Conservation (phyloP, 1,140 invertebrate genomes). For the Drosophila equinoxialis region DNA sequence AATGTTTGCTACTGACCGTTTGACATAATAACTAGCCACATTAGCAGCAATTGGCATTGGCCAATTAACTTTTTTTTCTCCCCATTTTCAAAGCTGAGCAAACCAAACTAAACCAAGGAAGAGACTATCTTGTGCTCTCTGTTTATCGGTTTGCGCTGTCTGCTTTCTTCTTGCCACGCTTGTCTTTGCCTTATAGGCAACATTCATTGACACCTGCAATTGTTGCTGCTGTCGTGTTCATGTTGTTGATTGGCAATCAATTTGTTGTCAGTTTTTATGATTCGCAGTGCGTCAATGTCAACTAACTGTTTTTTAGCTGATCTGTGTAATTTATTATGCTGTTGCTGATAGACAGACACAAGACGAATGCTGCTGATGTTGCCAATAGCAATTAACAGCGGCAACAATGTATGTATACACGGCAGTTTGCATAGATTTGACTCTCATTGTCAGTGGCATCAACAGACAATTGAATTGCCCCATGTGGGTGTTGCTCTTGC, state of each 20-base stretch:
- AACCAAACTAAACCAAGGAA: neutral
- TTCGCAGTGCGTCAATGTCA: conserved; percentile 77
- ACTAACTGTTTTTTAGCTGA: conserved; percentile 66
- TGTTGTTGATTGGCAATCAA: conserved; percentile 81
- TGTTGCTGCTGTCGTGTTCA: conserved; percentile 71
- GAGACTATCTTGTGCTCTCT: conserved; percentile 1
- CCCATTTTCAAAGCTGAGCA: neutral
- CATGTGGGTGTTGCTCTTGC: conserved; percentile 46
- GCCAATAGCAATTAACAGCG: conserved; percentile 45
- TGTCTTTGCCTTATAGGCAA: conserved; percentile 76
- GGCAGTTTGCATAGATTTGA: conserved; percentile 21
- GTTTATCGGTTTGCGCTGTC: neutral
- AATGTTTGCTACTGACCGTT: conserved; percentile 65
- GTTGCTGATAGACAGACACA: conserved; percentile 28
- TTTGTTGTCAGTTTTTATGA: conserved; percentile 81
- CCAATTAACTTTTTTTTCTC: conserved; percentile 69
- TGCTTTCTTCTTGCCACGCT: conserved; percentile 40
- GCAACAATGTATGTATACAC: conserved; percentile 26
- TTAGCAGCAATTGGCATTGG: conserved; percentile 79
- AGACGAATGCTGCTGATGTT: conserved; percentile 1
- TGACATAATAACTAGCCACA: conserved; percentile 81
- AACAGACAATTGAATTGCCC: conserved; percentile 9
- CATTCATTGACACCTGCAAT: conserved; percentile 80
- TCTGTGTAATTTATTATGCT: conserved; percentile 63
- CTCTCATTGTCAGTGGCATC: conserved; percentile 15